These are phyloP conservation scores for Sebastes schlegelii DNA, from an alignment of 2,113 vertebrate genomes.

Conservation along the genomic window DNA sequence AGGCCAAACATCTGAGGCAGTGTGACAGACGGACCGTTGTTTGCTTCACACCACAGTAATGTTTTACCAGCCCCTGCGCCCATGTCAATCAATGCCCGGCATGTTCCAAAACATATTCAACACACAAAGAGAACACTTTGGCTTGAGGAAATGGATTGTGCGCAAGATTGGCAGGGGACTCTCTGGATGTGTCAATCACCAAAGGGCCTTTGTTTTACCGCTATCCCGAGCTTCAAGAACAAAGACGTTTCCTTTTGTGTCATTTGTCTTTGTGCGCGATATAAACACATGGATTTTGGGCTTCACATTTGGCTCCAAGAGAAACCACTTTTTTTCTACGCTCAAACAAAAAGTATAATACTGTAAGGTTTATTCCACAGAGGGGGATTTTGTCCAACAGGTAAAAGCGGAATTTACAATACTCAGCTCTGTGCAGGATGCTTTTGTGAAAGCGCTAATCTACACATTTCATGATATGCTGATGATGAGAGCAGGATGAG, in stretches of 20 bases:
- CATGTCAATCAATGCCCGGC: constrained; percentile 86
- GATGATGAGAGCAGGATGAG: constrained; percentile 48
- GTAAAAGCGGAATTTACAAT: constrained; percentile 34
- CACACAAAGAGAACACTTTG: constrained; percentile 86
- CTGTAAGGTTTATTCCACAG: constrained; percentile 7
- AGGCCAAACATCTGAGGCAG: constrained; percentile 84
- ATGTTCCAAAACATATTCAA: constrained; percentile 89
- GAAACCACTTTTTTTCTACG: constrained; percentile 15
- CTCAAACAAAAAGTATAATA: constrained; percentile 35
- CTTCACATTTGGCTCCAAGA: constrained; percentile 40
- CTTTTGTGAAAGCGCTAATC: constrained; percentile 54
- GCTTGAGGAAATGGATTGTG: constrained; percentile 83
- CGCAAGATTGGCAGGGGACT: constrained; percentile 71
- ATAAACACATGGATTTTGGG: constrained; percentile 5
- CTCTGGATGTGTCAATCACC: constrained; percentile 75
- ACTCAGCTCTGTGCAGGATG: constrained; percentile 19
- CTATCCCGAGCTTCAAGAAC: constrained; percentile 42
- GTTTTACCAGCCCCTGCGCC: constrained; percentile 87
- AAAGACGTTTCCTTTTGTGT: constrained; percentile 53
- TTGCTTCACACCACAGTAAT: constrained; percentile 83
- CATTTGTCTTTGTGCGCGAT: constrained; percentile 31
- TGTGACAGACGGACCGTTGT: constrained; percentile 85
- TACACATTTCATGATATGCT: constrained; percentile 63
- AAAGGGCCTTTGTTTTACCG: constrained; percentile 69
- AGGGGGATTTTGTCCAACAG: constrained; percentile 32